A percentile compares a stretch with the other conserved stretches of the same genome.
phyloP scores from a whole-genome alignment of 2,797 vertebrate genomes.

The Florisuga fusca region DNA sequence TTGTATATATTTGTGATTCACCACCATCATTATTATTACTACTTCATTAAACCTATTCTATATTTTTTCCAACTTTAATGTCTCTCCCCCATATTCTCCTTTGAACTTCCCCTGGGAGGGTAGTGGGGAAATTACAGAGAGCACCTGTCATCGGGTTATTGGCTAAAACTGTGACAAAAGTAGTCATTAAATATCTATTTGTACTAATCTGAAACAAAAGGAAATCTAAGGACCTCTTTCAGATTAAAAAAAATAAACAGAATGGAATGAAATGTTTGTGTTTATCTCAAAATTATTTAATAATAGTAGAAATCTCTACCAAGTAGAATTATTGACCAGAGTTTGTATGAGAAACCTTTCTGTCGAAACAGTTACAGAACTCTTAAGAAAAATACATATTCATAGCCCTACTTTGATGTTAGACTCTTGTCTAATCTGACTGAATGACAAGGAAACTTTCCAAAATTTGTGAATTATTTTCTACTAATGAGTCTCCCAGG shows the following conservation, averaged over 20 bases:
- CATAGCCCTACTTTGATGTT: background rate
- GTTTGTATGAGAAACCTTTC: background rate
- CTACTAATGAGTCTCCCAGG: background rate
- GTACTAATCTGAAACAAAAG: background rate
- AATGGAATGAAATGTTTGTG: background rate
- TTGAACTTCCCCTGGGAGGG: no score
- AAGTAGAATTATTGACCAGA: background rate
- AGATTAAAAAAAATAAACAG: background rate
- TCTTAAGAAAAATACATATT: constrained; percentile 4
- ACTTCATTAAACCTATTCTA: no score
- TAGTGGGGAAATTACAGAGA: no score
- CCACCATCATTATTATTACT: no score
- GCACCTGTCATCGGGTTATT: no score
- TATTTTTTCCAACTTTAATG: no score
- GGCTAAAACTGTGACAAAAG: background rate
- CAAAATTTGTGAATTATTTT: background rate
- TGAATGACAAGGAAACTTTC: constrained; percentile 2
- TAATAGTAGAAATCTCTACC: background rate
- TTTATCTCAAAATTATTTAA: background rate
- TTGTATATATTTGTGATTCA: no score
- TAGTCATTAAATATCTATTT: background rate
- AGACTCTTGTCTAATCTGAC: background rate
- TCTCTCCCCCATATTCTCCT: no score
- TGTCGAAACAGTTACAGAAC: background rate
- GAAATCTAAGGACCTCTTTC: background rate